A percentile compares a stretch with the other conserved stretches of the same genome.
phyloP scores from a whole-genome alignment of 1,140 invertebrate species.

The Yoshiicerus persimilis region DNA sequence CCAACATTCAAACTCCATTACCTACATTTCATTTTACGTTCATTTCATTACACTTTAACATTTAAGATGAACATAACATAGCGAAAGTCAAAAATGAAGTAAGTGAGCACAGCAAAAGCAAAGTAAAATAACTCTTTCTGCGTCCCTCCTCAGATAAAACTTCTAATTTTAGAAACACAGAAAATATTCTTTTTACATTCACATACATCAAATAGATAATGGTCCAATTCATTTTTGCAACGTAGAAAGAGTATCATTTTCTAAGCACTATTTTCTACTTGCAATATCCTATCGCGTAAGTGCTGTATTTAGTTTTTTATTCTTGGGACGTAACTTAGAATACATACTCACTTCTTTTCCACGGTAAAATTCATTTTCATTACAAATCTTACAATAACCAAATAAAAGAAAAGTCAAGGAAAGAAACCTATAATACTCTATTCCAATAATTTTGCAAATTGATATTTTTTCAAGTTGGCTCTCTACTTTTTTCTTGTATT shows the following conservation, averaged over 20 bases:
- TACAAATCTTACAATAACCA: background rate
- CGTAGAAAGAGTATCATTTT: background rate
- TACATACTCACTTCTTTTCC: background rate
- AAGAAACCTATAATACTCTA: too few relatives aligned
- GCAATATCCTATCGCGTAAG: background rate
- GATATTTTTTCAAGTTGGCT: too few relatives aligned
- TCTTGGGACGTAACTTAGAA: background rate
- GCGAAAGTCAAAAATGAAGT: background rate
- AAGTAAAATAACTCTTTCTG: background rate
- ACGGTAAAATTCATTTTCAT: background rate
- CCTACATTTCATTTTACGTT: background rate
- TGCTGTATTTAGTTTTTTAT: background rate
- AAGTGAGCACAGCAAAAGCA: background rate
- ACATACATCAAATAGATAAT: constrained; percentile 37
- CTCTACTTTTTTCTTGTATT: too few relatives aligned
- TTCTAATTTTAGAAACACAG: constrained; percentile 24
- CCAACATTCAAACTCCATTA: background rate
- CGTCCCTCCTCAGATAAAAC: constrained; percentile 1
- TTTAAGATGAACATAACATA: background rate
- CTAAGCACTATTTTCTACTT: background rate
- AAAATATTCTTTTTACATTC: constrained; percentile 33
- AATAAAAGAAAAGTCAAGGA: too few relatives aligned
- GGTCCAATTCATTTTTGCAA: constrained; percentile 34
- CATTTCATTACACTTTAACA: constrained; percentile 10
- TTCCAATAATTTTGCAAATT: too few relatives aligned